Percentiles rank a stretch among this genome's conserved stretches.
Evolutionary conservation across 1,140 invertebrate genomes (phyloP).

Genomic region (Euwallacea fornicatus): DNA sequence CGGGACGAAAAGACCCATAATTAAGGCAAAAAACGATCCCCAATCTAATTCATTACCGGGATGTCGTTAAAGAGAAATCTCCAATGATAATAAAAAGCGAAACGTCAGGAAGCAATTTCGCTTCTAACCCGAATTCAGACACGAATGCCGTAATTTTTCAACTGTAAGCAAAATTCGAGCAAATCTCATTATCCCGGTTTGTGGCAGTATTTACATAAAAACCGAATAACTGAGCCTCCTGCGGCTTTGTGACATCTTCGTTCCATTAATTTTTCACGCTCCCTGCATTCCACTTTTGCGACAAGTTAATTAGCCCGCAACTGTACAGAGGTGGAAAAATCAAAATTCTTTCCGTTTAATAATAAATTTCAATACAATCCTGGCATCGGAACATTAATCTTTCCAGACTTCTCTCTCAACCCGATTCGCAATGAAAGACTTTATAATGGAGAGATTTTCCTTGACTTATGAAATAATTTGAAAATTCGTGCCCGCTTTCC

Average conservation of each 20-base stretch:
- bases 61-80: slow-evolving; percentile 4
- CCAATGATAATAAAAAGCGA: not conserved
- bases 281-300: too few species aligned
- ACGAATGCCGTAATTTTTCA: slow-evolving; percentile 12
- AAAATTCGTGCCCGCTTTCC: slow-evolving; percentile 22
- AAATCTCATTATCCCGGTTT: slow-evolving; percentile 11
- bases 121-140: slow-evolving; percentile 4
- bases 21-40: not conserved
- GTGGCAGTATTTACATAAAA: slow-evolving; percentile 9
- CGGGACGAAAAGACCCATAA: not conserved
- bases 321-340: not conserved
- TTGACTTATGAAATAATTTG: slow-evolving; percentile 29
- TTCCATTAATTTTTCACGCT: slow-evolving; percentile 1
- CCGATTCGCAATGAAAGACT: slow-evolving; percentile 23
- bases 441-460: slow-evolving; percentile 28
- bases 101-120: slow-evolving; percentile 9
- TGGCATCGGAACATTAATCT: slow-evolving; percentile 14
- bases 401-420: not conserved
- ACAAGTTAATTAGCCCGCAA: too few species aligned
- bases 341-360: not conserved
- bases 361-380: slow-evolving; percentile 3
- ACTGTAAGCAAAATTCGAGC: slow-evolving; percentile 12
- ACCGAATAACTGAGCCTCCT: slow-evolving; percentile 9
- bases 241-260: slow-evolving; percentile 1
- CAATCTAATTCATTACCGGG: not conserved